Base-by-base conservation (phyloP, 2,888 invertebrate genomes). In the Brenthis hecate region DNA sequence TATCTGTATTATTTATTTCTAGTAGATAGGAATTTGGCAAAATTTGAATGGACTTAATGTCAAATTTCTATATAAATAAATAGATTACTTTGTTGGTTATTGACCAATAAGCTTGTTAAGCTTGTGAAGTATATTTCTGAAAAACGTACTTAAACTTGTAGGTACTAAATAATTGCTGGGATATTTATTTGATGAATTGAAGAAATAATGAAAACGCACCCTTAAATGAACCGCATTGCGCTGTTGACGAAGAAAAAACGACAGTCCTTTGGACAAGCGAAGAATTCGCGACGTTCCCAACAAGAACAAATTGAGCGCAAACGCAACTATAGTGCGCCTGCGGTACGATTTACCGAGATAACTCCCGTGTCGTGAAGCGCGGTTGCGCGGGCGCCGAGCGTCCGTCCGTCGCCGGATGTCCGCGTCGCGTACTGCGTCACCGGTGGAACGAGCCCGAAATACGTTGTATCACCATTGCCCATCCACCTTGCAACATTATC, bases 241-340 rank as follows among this genome's bases (percentile, higher is more conserved):
- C 81, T 81, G 78, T 82, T 81, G 82, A 79, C 77, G 68, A 78
- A 84, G 85, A 89, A 91, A 90, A 90, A 89, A 89, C 85, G 78
- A 86, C 85, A 82, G 84, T 83, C 85, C 86, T 87, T 86, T 81
- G 85, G 86, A 89, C 87, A 86, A 89, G 88, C 87, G 81, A 88
- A 90, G 91, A 91, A 91, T 90, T 90, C 85, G 86, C 88, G 79
- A 85, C 86, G 86, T 89, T 86, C 86, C 87, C 91, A 92, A 92
- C 86, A 92, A 91, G 91, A 92, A 88, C 92, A 92, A 91, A 92
- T 92, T 91, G 88, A 91, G 85, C 86, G 86, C 86, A 85, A 89
- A 89, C 86, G 89, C 88, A 86, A 89, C 89, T 89, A 91, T 92
- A 91, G 89, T 89, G 89, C 19, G 19, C 19, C 19, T 19, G 19